Conservation (phyloP, 2,113 vertebrate genomes). For the Rousettus leschenaultii region DNA sequence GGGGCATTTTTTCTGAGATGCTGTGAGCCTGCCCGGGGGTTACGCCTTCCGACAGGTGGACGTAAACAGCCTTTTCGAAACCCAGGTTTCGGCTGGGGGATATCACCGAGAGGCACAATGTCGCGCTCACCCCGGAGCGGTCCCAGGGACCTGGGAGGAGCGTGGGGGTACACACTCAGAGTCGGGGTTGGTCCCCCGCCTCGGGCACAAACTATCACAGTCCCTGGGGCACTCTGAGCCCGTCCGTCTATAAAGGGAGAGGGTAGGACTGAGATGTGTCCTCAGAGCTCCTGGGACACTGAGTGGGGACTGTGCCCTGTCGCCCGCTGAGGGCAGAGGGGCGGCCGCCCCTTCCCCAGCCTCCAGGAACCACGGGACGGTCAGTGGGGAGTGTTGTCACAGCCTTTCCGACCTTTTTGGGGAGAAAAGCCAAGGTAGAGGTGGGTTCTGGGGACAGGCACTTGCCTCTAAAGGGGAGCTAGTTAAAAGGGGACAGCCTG, state of each 20-base stretch:
- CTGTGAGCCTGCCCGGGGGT: neutral
- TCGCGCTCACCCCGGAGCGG: neutral
- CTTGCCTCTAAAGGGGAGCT: neutral
- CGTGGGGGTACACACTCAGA: rapidly evolving
- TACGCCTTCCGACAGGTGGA: neutral
- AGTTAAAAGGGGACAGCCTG: too few species aligned
- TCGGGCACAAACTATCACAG: too few species aligned
- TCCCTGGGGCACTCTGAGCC: neutral
- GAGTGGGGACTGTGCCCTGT: rapidly evolving
- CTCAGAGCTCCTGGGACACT: neutral
- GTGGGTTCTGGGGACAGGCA: neutral
- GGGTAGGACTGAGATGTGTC: neutral
- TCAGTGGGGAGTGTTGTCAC: rapidly evolving
- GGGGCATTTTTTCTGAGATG: neutral
- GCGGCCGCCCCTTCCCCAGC: neutral
- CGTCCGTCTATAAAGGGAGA: neutral
- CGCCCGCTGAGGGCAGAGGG: neutral
- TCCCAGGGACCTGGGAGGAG: neutral
- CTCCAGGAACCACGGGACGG: neutral
- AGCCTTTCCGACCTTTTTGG: neutral
- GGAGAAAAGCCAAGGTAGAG: neutral
- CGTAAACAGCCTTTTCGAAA: neutral
- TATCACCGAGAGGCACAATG: rapidly evolving
- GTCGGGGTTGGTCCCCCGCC: neutral
- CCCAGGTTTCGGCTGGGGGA: rapidly evolving